phyloP scores from a whole-genome alignment of 2,888 invertebrate genomes.

The Venustoraphidia nigricollis region DNA sequence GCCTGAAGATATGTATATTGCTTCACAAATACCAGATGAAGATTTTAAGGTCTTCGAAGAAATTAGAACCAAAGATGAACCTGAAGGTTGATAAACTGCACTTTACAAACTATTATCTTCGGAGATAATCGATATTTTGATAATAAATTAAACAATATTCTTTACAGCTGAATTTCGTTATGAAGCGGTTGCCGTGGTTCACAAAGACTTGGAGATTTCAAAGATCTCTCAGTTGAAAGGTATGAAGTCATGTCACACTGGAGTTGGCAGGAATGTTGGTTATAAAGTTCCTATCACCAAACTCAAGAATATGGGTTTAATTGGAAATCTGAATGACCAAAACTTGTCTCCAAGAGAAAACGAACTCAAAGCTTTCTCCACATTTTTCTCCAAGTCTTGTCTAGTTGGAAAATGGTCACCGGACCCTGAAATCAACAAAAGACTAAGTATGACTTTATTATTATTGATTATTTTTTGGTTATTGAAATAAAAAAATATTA shows the following conservation, averaged over 20 bases:
- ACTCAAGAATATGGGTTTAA: slow-evolving; percentile 52
- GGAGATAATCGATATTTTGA: background rate
- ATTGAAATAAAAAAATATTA: slow-evolving; percentile 1
- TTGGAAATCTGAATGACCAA: slow-evolving; percentile 51
- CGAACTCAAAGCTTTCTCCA: slow-evolving; percentile 64
- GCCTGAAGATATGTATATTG: slow-evolving; percentile 80
- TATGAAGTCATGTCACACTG: slow-evolving; percentile 74
- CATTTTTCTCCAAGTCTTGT: slow-evolving; percentile 70
- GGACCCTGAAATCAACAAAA: slow-evolving; percentile 51
- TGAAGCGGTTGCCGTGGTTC: slow-evolving; percentile 66
- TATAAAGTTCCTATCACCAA: slow-evolving; percentile 71
- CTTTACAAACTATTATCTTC: background rate
- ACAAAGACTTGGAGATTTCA: slow-evolving; percentile 54
- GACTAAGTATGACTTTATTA: slow-evolving; percentile 41
- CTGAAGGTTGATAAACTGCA: slow-evolving; percentile 37
- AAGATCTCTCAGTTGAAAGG: slow-evolving; percentile 54
- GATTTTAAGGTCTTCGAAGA: slow-evolving; percentile 63
- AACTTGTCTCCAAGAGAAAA: slow-evolving; percentile 59
- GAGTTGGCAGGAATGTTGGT: slow-evolving; percentile 75
- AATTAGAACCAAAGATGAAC: slow-evolving; percentile 61
- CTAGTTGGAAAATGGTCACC: slow-evolving; percentile 75
- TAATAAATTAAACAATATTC: slow-evolving; percentile 4
- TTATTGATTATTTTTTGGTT: slow-evolving; percentile 3
- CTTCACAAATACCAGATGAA: slow-evolving; percentile 51
- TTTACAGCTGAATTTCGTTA: slow-evolving; percentile 60